Base-by-base conservation (phyloP, 2,797 vertebrate species). In the Pseudomugil gertrudae region DNA sequence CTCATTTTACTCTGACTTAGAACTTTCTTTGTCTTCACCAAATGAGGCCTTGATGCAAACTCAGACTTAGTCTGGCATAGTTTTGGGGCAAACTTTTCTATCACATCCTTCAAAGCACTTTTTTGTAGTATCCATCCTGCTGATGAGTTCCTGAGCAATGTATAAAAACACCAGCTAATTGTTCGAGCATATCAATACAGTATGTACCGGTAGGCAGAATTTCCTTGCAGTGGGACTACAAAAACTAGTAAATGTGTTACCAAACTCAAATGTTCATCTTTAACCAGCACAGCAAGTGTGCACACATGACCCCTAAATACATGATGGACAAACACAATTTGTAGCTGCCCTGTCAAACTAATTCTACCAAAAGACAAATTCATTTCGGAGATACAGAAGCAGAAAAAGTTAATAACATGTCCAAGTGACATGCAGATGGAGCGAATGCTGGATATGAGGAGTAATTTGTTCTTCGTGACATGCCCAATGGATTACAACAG, bases 401-500 rank as follows among this genome's bases (percentile, higher is more conserved):
- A 30, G 23, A 0, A 60, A 48, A 53, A 66, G 17, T 24, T 68
- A 65, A 57, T 17, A 50, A 4, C 36, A 23, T 40, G 48, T 10
- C 26, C 32, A 36, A 51, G 47, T 63, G 27, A 27, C 35, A 11
- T 10, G 21, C 23, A 36, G 60, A 38, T 38, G 48, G 48, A 11
- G 19, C 19, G 19, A 43, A n/a, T n/a, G 40, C 5, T 7, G 29
- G 47, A 79, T 84, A 80, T 30, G 69, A 73, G 52, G 57, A 80
- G 78, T 73, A 75, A 89, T 90, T 89, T 88, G 78, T 78, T 84
- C 63, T 55, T 62, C 58, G 56, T 19, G 64, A 82, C 69, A 70
- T 82, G 79, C 61, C 57, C 75, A 74, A 45, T 60, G 86, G 86
- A 90, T 89, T 86, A 86, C 57, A 17, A 23, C 66, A 38, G 57